Evolutionary conservation across 2,888 invertebrate genomes (phyloP).

Genomic region (Cosmia pyralina): DNA sequence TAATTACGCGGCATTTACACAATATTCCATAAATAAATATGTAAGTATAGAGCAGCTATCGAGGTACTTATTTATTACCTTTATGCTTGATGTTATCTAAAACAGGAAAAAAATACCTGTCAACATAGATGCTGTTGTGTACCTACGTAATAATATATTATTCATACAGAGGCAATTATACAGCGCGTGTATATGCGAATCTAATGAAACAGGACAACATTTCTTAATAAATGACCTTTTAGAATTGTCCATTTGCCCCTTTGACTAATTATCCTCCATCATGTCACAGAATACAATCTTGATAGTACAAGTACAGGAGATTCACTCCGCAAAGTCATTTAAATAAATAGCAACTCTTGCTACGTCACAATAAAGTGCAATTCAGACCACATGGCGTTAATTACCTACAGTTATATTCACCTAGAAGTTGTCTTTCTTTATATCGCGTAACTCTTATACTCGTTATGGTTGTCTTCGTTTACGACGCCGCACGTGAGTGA

Average conservation of each 20-base stretch:
- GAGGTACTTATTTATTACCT: background rate
- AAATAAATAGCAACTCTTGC: too few relatives aligned
- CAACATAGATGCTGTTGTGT: conserved; percentile 6
- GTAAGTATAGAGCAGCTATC: background rate
- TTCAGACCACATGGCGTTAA: too few relatives aligned
- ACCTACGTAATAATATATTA: conserved; percentile 13
- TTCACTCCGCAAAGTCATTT: too few relatives aligned
- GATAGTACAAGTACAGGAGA: too few relatives aligned
- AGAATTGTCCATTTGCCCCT: conserved; percentile 11
- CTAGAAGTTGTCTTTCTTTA: too few relatives aligned
- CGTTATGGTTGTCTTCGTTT: too few relatives aligned
- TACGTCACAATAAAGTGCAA: too few relatives aligned
- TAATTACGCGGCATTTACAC: background rate
- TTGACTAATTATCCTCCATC: conserved; percentile 7
- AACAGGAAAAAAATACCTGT: conserved; percentile 36
- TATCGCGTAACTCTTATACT: too few relatives aligned
- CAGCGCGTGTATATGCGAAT: background rate
- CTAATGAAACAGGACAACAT: conserved; percentile 38
- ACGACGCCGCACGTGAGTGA: too few relatives aligned
- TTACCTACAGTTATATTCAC: too few relatives aligned
- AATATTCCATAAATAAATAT: background rate
- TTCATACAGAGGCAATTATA: conserved; percentile 23
- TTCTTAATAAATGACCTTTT: conserved; percentile 21
- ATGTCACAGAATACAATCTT: too few relatives aligned
- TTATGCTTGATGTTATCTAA: background rate